Conservation (phyloP, 2,888 invertebrate species). For the Acleris laterana region DNA sequence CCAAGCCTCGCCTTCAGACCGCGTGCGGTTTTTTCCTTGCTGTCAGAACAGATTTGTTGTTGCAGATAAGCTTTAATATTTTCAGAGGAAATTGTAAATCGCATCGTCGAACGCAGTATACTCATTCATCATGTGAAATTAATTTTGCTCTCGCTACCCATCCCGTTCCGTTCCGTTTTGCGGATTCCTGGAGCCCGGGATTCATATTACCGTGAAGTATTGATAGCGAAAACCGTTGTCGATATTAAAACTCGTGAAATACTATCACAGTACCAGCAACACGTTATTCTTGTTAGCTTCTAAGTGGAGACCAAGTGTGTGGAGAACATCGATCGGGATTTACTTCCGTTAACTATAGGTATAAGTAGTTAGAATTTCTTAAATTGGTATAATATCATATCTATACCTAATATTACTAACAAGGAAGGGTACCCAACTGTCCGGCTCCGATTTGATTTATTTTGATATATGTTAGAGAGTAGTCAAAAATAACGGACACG, state of each 20-base stretch:
- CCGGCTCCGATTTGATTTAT: too few species aligned
- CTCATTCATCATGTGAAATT: conserved; percentile 82
- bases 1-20: conserved; percentile 6
- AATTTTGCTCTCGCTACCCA: conserved; percentile 66
- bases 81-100: conserved; percentile 70
- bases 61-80: conserved; percentile 54
- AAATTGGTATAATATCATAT: not conserved
- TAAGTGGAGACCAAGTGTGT: conserved; percentile 8
- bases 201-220: conserved; percentile 67
- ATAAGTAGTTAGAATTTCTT: not conserved
- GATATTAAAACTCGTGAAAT: conserved; percentile 62
- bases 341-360: not conserved
- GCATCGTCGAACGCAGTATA: conserved; percentile 68
- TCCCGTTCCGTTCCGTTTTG: conserved; percentile 65
- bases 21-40: conserved; percentile 35
- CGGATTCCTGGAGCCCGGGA: conserved; percentile 68
- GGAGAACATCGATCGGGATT: conserved; percentile 2
- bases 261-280: conserved; percentile 7
- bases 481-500: too few species aligned
- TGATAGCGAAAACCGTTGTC: conserved; percentile 53
- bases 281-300: conserved; percentile 21
- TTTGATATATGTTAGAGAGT: too few species aligned
- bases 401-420: too few species aligned
- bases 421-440: too few species aligned
- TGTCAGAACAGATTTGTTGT: conserved; percentile 47